Conservation (phyloP, 2,888 invertebrate genomes). For the Ochropleura plecta region DNA sequence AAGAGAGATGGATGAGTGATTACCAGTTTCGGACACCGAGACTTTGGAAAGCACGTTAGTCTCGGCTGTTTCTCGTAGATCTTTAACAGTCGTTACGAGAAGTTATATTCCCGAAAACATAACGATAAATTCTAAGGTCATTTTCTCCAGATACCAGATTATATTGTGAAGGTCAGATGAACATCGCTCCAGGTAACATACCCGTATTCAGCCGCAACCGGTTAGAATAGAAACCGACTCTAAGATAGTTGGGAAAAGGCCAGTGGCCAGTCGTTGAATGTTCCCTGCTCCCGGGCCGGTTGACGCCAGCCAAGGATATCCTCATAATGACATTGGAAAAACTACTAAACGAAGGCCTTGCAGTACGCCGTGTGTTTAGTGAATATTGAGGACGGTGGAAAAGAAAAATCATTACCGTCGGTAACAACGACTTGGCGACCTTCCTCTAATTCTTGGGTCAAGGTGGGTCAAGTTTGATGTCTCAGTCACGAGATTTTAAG, state of each 20-base stretch:
- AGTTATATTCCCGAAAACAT: not conserved
- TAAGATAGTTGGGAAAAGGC: not conserved
- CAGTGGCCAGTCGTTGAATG: not conserved
- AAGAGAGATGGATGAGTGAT: not conserved
- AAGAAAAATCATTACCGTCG: not conserved
- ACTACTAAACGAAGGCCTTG: not conserved
- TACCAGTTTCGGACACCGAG: not conserved
- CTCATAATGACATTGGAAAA: not conserved
- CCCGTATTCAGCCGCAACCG: not conserved
- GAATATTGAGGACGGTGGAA: not conserved
- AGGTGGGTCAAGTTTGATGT: conserved; percentile 16
- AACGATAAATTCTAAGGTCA: not conserved
- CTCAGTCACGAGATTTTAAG: not conserved
- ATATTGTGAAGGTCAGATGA: not conserved
- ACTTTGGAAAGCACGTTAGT: not conserved
- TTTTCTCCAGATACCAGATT: too few relatives aligned
- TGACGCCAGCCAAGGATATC: not conserved
- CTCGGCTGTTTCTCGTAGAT: not conserved
- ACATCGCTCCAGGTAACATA: not conserved
- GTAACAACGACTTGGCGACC: not conserved
- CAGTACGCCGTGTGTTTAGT: not conserved
- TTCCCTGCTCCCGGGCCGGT: not conserved
- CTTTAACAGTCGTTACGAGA: not conserved
- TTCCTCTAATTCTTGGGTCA: conserved; percentile 8
- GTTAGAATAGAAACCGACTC: not conserved